Evolutionary conservation across 2,113 vertebrate species (phyloP).

Genomic region (Perca schrenkii): DNA sequence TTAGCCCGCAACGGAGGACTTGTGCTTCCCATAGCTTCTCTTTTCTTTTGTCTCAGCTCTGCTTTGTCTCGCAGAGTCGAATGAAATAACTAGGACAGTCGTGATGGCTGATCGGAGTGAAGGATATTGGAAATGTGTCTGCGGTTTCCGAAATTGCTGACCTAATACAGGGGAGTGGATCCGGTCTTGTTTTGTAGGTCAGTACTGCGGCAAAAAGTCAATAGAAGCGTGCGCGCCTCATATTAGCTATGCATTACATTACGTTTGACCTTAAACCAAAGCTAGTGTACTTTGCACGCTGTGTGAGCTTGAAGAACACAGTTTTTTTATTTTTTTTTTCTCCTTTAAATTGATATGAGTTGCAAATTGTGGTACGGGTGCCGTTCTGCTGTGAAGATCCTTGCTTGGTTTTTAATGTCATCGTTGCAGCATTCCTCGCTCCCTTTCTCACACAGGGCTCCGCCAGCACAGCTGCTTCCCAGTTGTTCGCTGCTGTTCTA

Average conservation of each 20-base stretch:
- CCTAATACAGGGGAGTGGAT: constrained; percentile 71
- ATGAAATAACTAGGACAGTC: constrained; percentile 77
- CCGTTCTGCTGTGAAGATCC: constrained; percentile 6
- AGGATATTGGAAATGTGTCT: constrained; percentile 80
- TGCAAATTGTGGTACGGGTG: constrained; percentile 39
- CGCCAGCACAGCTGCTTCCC: constrained; percentile 77
- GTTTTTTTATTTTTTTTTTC: constrained; percentile 19
- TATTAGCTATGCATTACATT: constrained; percentile 75
- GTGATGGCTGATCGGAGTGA: constrained; percentile 72
- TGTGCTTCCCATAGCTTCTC: constrained; percentile 47
- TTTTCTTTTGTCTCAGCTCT: constrained; percentile 54
- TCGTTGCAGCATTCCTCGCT: constrained; percentile 44
- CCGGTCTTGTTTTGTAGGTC: constrained; percentile 75
- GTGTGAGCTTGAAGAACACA: constrained; percentile 31
- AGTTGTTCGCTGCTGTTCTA: constrained; percentile 73
- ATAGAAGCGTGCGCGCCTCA: constrained; percentile 49
- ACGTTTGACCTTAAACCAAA: constrained; percentile 73
- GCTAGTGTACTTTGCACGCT: constrained; percentile 15
- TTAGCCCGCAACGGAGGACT: constrained; percentile 62
- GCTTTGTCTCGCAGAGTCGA: constrained; percentile 60
- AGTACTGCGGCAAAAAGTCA: constrained; percentile 67
- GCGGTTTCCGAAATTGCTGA: constrained; percentile 78
- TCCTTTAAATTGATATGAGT: constrained; percentile 32
- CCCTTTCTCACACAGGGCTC: constrained; percentile 36
- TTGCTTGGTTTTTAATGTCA: constrained; percentile 39